A percentile compares a stretch with the other conserved stretches of the same genome.
Conservation (phyloP, 2,888 invertebrate genomes). For the Eupithecia insigniata region DNA sequence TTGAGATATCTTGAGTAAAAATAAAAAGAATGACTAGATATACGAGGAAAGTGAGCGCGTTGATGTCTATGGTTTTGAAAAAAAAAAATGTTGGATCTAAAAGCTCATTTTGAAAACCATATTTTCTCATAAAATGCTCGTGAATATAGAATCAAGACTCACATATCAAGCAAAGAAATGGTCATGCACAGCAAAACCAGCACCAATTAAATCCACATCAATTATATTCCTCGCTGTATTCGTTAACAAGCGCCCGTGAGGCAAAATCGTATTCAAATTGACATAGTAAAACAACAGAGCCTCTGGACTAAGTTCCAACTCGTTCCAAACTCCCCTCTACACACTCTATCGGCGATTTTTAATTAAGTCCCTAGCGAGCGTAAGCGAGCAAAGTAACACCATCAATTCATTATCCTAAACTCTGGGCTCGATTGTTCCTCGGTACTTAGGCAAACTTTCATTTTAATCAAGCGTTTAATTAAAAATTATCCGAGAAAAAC, state of each 20-base stretch:
- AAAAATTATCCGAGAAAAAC: conserved; percentile 85
- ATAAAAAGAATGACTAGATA: neutral
- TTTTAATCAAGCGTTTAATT: conserved; percentile 85
- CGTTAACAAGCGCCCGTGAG: conserved; percentile 59
- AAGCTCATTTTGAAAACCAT: neutral
- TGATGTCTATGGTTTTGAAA: conserved; percentile 37
- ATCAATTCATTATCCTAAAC: conserved; percentile 85
- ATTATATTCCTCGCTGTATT: conserved; percentile 34
- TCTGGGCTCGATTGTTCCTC: conserved; percentile 82
- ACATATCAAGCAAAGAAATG: conserved; percentile 14
- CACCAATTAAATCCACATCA: conserved; percentile 27
- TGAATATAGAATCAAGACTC: neutral
- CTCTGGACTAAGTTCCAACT: conserved; percentile 80
- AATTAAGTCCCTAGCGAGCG: conserved; percentile 82
- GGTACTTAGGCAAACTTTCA: conserved; percentile 85
- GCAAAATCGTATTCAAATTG: conserved; percentile 82
- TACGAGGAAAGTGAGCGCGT: conserved; percentile 24
- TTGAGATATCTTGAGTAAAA: conserved; percentile 1
- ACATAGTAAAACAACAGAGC: conserved; percentile 82
- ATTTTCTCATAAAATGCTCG: neutral
- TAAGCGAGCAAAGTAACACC: conserved; percentile 83
- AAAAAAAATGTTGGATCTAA: no score
- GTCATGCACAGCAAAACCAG: conserved; percentile 16
- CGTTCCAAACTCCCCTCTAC: conserved; percentile 81
- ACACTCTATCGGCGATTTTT: conserved; percentile 84